Percentiles rank a stretch among this genome's conserved stretches.
phyloP scores from a whole-genome alignment of 1,140 invertebrate genomes.

The Dendrolimus kikuchii region DNA sequence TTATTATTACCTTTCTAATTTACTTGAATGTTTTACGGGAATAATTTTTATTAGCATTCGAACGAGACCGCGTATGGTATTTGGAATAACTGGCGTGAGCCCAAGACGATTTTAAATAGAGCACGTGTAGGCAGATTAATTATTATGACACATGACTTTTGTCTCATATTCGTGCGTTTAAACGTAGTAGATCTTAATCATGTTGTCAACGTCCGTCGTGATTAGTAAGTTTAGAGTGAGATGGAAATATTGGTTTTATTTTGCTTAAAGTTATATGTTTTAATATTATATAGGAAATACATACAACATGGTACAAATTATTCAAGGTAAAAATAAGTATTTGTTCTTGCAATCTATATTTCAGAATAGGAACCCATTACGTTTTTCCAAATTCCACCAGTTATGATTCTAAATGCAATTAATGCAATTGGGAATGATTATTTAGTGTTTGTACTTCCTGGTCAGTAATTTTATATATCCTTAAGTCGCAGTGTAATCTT shows the following conservation, averaged over 20 bases:
- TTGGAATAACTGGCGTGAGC: constrained; percentile 40
- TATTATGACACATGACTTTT: constrained; percentile 47
- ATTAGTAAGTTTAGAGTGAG: constrained; percentile 11
- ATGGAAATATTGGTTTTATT: background rate
- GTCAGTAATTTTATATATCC: too few species aligned
- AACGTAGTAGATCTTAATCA: constrained; percentile 31
- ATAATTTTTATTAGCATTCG: constrained; percentile 31
- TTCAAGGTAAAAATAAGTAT: too few species aligned
- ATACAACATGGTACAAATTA: too few species aligned
- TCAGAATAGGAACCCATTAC: too few species aligned
- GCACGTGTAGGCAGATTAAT: constrained; percentile 47
- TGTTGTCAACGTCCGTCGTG: constrained; percentile 19
- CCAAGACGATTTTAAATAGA: constrained; percentile 49
- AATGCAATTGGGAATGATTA: too few species aligned
- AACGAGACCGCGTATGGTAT: constrained; percentile 45
- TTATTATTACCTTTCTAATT: constrained; percentile 21
- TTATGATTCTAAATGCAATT: too few species aligned
- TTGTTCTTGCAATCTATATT: too few species aligned
- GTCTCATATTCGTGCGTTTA: constrained; percentile 35
- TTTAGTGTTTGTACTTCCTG: too few species aligned
- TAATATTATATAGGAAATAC: too few species aligned
- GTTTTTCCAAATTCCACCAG: too few species aligned
- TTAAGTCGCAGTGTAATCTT: too few species aligned
- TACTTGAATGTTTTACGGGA: constrained; percentile 16
- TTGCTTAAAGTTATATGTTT: too few species aligned